phyloP scores from a whole-genome alignment of 2,113 vertebrate genomes.

The Rousettus leschenaultii region DNA sequence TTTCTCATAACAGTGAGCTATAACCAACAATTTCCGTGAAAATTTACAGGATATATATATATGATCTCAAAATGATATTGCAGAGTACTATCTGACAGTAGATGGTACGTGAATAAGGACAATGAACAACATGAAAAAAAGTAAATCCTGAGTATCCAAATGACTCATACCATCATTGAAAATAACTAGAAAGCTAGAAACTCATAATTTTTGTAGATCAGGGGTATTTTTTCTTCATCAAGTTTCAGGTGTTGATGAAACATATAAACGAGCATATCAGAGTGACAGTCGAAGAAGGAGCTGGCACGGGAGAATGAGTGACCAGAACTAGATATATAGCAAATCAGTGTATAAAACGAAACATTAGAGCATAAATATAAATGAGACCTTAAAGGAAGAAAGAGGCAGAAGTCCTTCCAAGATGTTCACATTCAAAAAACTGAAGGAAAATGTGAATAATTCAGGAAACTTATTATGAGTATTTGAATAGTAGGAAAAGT shows the following conservation, averaged over 20 bases:
- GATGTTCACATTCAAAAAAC: not conserved
- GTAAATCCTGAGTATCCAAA: not conserved
- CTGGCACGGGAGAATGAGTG: not conserved
- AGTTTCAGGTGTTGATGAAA: not conserved
- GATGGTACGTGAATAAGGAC: not conserved
- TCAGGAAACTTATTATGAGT: not conserved
- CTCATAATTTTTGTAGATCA: not conserved
- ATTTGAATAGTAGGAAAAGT: not conserved
- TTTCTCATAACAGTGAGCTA: not conserved
- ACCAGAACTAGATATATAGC: not conserved
- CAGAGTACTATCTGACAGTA: not conserved
- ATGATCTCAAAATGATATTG: not conserved
- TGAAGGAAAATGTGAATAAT: not conserved
- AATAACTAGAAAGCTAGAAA: not conserved
- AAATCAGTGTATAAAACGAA: not conserved
- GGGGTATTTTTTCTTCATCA: not conserved
- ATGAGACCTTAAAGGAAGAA: not conserved
- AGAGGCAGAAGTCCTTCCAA: not conserved
- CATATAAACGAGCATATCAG: not conserved
- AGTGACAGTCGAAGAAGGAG: not conserved
- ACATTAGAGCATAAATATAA: not conserved
- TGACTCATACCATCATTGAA: not conserved
- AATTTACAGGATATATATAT: not conserved
- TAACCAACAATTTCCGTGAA: not conserved
- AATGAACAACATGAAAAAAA: not conserved